These are phyloP conservation scores for Phallusia fumigata DNA, from an alignment of 23 tunicate genomes.

Conservation along the genomic window DNA sequence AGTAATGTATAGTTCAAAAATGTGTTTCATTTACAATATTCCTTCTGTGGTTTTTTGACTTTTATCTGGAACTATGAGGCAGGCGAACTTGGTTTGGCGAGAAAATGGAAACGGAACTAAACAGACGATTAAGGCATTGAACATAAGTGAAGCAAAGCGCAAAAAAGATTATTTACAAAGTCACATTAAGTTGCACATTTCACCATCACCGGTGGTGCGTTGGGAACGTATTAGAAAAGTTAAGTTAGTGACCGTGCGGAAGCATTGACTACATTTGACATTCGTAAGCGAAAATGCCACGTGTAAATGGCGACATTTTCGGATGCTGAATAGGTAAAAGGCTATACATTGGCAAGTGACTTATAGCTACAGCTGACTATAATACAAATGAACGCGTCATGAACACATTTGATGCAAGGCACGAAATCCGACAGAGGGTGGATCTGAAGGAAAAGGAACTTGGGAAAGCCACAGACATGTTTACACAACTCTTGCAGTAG, in stretches of 20 bases:
- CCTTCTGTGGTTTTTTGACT: background rate
- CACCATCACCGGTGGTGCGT: background rate
- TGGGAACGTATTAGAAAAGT: background rate
- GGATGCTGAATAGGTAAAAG: slow-evolving; percentile 13
- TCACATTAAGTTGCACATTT: background rate
- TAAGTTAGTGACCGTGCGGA: background rate
- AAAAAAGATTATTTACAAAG: background rate
- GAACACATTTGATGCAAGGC: background rate
- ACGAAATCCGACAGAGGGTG: background rate
- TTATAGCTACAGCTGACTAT: background rate
- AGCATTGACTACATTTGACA: background rate
- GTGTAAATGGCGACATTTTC: background rate
- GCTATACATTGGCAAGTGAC: slow-evolving; percentile 1
- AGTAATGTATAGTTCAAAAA: no score
- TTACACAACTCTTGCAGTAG: background rate
- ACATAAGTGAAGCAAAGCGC: background rate
- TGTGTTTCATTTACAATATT: background rate
- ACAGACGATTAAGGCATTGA: background rate
- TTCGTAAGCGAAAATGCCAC: background rate
- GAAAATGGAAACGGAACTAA: background rate
- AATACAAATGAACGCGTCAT: background rate
- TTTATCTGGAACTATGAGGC: background rate
- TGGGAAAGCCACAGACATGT: background rate
- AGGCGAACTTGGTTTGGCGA: background rate
- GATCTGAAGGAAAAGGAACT: background rate